phyloP scores from a whole-genome alignment of 2,113 vertebrate genomes.

The Mesitornis unicolor region DNA sequence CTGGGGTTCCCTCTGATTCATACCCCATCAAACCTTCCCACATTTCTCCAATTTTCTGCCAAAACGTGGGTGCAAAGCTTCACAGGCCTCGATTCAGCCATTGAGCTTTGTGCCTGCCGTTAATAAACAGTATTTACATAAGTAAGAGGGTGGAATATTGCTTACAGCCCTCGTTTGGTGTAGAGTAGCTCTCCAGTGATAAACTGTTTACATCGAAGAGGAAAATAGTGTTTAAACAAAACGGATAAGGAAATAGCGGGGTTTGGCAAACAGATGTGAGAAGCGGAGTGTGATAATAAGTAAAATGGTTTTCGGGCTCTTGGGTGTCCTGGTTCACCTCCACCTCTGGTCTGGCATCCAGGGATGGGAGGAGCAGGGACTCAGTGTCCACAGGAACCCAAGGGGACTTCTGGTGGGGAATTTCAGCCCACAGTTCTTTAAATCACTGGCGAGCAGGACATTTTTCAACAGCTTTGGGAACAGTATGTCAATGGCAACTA shows the following conservation, averaged over 20 bases:
- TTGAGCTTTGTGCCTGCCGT: background rate
- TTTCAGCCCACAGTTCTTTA: background rate
- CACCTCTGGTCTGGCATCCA: background rate
- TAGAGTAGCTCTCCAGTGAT: slow-evolving; percentile 35
- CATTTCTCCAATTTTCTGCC: background rate
- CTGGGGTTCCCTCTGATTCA: background rate
- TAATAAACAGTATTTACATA: slow-evolving; percentile 31
- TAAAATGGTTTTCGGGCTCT: background rate
- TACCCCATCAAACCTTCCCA: background rate
- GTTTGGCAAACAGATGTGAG: slow-evolving; percentile 5
- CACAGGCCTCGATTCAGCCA: background rate
- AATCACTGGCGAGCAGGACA: background rate
- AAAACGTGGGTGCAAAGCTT: background rate
- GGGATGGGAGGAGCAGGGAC: background rate
- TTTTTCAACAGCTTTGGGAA: slow-evolving; percentile 1
- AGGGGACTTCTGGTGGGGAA: background rate
- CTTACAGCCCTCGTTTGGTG: background rate
- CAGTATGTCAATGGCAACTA: background rate
- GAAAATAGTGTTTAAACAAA: slow-evolving; percentile 5
- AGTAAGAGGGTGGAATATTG: slow-evolving; percentile 40
- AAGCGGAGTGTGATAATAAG: background rate
- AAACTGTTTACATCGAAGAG: background rate
- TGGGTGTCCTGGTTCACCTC: background rate
- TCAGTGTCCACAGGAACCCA: rapidly evolving
- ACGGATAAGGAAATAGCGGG: background rate